Conservation (phyloP, 1,140 invertebrate genomes). For the Drosophila bocki region DNA sequence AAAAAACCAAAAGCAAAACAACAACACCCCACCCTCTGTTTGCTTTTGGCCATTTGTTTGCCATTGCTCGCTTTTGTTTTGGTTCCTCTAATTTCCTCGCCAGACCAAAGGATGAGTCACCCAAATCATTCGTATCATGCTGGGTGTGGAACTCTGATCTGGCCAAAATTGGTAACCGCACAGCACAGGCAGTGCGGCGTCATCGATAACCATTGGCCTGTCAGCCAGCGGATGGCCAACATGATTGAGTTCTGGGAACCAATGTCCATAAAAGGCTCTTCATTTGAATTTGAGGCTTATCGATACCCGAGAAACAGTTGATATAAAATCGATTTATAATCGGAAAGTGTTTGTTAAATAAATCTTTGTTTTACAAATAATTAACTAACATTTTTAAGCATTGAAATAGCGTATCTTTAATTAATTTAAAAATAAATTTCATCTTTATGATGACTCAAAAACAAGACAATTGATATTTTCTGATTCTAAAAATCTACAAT, state of each 20-base stretch:
- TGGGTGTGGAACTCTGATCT: conserved; percentile 6
- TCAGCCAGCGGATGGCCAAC: neutral
- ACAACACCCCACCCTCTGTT: conserved; percentile 26
- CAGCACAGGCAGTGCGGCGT: neutral
- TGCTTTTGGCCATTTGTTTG: conserved; percentile 54
- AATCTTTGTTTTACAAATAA: neutral
- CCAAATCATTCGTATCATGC: neutral
- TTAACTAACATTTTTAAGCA: neutral
- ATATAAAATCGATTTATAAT: neutral
- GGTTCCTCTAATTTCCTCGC: conserved; percentile 22
- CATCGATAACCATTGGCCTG: conserved; percentile 20
- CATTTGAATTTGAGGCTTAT: neutral
- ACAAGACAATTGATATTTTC: neutral
- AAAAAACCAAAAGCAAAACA: neutral
- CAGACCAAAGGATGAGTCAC: conserved; percentile 17
- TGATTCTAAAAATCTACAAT: neutral
- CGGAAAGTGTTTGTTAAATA: neutral
- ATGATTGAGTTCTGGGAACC: conserved; percentile 17
- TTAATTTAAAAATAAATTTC: neutral
- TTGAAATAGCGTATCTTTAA: neutral
- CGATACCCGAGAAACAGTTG: neutral
- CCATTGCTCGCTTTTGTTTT: conserved; percentile 48
- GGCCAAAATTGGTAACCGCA: conserved; percentile 13
- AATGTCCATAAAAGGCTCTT: neutral
- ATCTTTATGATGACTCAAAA: neutral